Evolutionary conservation across 2,113 vertebrate species (phyloP), one percentile per base, ranked within the genome.

Genomic region (Sakesphorus luctuosus): DNA sequence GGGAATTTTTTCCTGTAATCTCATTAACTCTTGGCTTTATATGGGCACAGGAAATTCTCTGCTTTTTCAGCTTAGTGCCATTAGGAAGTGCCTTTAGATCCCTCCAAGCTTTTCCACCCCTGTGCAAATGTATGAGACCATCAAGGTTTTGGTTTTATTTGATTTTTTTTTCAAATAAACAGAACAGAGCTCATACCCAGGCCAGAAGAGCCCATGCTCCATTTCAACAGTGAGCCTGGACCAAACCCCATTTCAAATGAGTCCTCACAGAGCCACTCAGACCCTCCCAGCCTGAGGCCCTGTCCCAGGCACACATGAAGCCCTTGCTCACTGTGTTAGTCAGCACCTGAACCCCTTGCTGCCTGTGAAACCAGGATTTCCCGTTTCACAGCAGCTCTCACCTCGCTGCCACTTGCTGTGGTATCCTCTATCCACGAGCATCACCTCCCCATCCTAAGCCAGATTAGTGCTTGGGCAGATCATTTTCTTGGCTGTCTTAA

Each of bases 1-100:
- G 77, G 63, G 94, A 97, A 75, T 58, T 84, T 96, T 96, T 90
- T 92, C 33, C 87, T 96, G 88, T 96, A 95, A 97, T 95, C 96
- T 88, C 15, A 47, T 96, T 94, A 97, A 93, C 84, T 92, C 67
- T 91, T 93, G 71, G 95, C 88, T 96, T 97, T 96, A 88, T 97
- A 96, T 88, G 86, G 96, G 63, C 95, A 96, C 69, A 95, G 76
- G 92, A 87, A 96, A 96, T 86, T 87, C 87, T 74, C 55, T 55
- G 86, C 66, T 96, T 96, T 96, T 95, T 75, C 77, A 95, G 68
- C 69, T 91, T 71, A 74, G 90, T 43, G 56, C 67, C 6, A 5
- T 91, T 93, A 93, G 90, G 88, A 97, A 95, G 59, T 69, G 59
- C 40, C 78, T 87, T 90, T 89, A 77, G 47, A 66, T 83, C 74